Evolutionary conservation across 2,113 vertebrate genomes (phyloP), one percentile per base, ranked within the genome.

Genomic region (Cromileptes altivelis): DNA sequence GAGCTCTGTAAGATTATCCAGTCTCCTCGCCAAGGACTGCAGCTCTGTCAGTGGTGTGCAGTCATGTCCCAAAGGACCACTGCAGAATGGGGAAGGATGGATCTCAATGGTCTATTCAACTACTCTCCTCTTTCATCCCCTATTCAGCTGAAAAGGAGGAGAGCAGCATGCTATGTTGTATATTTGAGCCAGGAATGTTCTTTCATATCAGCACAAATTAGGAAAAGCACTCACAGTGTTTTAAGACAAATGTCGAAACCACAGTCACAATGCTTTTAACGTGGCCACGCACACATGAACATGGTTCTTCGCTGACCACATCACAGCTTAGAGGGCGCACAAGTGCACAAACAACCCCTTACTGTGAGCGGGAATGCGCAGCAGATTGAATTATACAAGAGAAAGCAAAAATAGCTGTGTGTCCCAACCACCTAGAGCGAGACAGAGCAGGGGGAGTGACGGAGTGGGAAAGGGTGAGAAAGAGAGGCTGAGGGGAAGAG

Each of bases 1-100:
- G 92, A 91, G 94, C 92, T 95, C 92, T 91, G 88, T 90, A 89
- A 91, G 91, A 94, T 89, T 90, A 90, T 91, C 92, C 89, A 69
- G 88, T 85, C 82, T 84, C 69, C 71, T 82, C 74, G 75, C 88
- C 80, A 85, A 87, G 76, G 88, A 60, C 73, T 75, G 68, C 78
- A 81, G 85, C 85, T 80, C 87, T 67, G 85, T 86, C 89, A 75
- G 70, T 58, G 84, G 83, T 91, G 91, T 86, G 90, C 88, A 85
- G 87, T 86, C 86, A 82, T 60, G 86, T 91, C 89, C 93, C 92
- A 80, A 81, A 90, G 88, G 92, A 91, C 77, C 83, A 17, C 53
- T 58, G 74, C 83, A 75, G 76, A 92, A 91, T 70, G 78, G 71
- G 88, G 76, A 84, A 63, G 80, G 88, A 91, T 78, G 87, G 86